Base-by-base conservation (phyloP, 1,140 invertebrate genomes). In the Chrysoperla carnea region DNA sequence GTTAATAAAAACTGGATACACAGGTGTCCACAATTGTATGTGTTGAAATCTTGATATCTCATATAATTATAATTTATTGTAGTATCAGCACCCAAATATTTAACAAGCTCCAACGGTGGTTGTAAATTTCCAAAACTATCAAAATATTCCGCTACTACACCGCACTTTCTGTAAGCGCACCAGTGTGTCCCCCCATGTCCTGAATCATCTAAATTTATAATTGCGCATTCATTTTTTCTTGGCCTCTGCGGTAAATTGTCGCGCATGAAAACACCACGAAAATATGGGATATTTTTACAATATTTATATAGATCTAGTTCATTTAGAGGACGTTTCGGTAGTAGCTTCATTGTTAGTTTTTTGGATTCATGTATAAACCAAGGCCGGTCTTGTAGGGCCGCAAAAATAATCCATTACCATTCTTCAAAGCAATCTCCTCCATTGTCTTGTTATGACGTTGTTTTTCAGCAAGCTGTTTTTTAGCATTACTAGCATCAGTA, bases 241-340 rank as follows among this genome's bases (percentile, higher is more conserved):
- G 51, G 36, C 28, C 35, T 47, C 6, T 40, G 42, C 17, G 53
- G 50, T 36, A 53, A 42, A 40, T 23, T 42, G 46, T 54, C 46
- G 36, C 50, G 48, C 57, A 58, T 59, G 47, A 52, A 58, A 2
- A 57, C 52, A 27, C 55, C 56, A 47, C 56, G 33, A 52, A 58
- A 56, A 46, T n/a, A n/a, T n/a, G n/a, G n/a, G n/a, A n/a, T n/a
- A 43, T 50, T 48, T 39, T 27, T 31, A 27, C 45, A 47, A 49
- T 47, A 46, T 27, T 48, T 48, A 29, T 48, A 29, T 38, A 56
- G 45, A 47, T 58, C 51, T n/a, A 48, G 28, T 41, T 51, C 43
- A 40, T 47, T 50, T 9, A 55, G 43, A 14, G 54, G 31, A 36
- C 49, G 31, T 36, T 33, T 48, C 33, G 52, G 52, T 41, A 54